Percentiles rank a stretch among this genome's conserved stretches.
Evolutionary conservation across 2,888 invertebrate genomes (phyloP).

Genomic region (Catocala nupta): DNA sequence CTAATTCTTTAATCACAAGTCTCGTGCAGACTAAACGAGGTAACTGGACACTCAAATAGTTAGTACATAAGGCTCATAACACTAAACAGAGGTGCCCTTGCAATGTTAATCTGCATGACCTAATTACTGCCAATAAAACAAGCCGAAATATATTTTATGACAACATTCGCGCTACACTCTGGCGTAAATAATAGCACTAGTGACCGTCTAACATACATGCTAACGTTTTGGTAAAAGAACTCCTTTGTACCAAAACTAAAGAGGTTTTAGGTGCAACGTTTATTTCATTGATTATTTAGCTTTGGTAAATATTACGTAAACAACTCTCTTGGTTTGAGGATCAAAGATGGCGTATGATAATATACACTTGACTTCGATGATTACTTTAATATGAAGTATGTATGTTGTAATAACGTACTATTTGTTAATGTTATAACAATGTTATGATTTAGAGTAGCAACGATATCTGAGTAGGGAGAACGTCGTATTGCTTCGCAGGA

Average conservation of each 20-base stretch:
- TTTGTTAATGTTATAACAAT: no score
- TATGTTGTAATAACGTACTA: no score
- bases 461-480: no score
- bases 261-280: no score
- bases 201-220: not conserved
- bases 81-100: constrained; percentile 16
- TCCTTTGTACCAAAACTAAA: not conserved
- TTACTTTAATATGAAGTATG: no score
- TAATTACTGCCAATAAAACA: constrained; percentile 56
- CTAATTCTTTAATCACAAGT: not conserved
- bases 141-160: constrained; percentile 65
- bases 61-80: not conserved
- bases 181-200: constrained; percentile 38
- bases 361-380: no score
- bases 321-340: no score
- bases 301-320: no score
- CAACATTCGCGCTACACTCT: constrained; percentile 45
- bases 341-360: no score
- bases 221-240: not conserved
- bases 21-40: not conserved
- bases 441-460: no score
- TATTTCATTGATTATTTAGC: no score
- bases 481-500: no score
- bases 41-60: not conserved
- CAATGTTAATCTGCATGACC: constrained; percentile 42